Percentiles rank a stretch among this genome's conserved stretches.
Conservation (phyloP, 2,797 vertebrate genomes). For the Tokudaia tokunoshimensis region DNA sequence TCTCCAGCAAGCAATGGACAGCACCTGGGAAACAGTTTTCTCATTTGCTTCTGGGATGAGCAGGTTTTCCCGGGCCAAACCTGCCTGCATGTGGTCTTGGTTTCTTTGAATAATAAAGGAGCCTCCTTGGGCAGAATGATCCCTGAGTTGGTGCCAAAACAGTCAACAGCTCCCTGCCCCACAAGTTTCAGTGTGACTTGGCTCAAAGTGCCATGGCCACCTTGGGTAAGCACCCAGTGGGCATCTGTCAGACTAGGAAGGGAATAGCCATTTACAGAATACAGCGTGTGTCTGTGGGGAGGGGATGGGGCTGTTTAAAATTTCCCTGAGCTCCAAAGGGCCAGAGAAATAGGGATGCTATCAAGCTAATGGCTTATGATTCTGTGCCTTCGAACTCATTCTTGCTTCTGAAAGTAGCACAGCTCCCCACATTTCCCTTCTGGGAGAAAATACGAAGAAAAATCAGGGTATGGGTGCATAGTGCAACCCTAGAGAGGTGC, state of each 20-base stretch:
- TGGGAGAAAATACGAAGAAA: background rate
- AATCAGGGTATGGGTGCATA: background rate
- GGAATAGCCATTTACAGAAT: background rate
- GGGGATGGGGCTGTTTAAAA: background rate
- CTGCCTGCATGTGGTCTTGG: conserved; percentile 4
- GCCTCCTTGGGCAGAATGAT: background rate
- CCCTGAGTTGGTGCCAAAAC: conserved; percentile 8
- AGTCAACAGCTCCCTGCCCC: background rate
- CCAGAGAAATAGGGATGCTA: conserved; percentile 31
- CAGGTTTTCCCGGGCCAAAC: conserved; percentile 5
- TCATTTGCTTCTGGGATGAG: conserved; percentile 12
- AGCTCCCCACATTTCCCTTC: conserved; percentile 43
- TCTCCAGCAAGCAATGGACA: background rate
- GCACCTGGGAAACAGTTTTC: conserved; percentile 66
- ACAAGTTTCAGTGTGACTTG: conserved; percentile 70
- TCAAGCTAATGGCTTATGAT: background rate
- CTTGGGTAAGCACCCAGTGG: conserved; percentile 54
- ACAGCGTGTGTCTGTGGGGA: background rate
- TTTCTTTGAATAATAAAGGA: conserved; percentile 69
- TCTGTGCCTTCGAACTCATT: background rate
- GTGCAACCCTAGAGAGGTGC: background rate
- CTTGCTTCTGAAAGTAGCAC: conserved; percentile 52
- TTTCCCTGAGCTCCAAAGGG: conserved; percentile 28
- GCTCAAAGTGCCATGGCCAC: background rate
- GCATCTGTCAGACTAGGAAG: conserved; percentile 44